Evolutionary conservation across 30 jellyfish, hydroid and myxozoan genomes (phyloP).

Genomic region (Kudoa iwatai): DNA sequence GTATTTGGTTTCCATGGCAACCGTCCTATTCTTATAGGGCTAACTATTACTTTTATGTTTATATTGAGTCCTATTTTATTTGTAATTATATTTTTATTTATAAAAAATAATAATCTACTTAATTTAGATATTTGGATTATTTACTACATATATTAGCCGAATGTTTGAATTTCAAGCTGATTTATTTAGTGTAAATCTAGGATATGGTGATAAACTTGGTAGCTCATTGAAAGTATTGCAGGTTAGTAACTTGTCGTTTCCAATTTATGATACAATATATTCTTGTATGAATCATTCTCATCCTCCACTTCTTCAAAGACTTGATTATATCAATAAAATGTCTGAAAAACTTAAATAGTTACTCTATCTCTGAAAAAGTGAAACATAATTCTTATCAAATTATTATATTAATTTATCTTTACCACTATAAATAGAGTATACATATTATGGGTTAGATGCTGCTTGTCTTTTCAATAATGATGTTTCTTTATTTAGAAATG

Average conservation of each 20-base stretch:
- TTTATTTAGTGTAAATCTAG: constrained; percentile 22
- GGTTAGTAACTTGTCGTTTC: constrained; percentile 49
- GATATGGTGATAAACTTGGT: constrained; percentile 12
- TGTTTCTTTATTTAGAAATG: no score
- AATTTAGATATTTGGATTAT: constrained; percentile 27
- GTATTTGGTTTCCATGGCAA: constrained; percentile 37
- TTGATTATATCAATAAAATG: no score
- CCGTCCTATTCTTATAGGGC: constrained; percentile 39
- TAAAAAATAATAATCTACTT: constrained; percentile 1
- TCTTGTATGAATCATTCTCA: constrained; percentile 67
- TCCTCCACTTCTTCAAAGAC: constrained; percentile 60
- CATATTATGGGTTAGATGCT: no score
- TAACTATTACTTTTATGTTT: constrained; percentile 34
- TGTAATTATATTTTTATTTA: constrained; percentile 7
- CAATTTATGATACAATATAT: constrained; percentile 23
- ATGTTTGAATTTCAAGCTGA: constrained; percentile 75
- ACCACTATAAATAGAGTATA: no score
- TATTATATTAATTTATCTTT: no score
- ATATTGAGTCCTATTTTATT: constrained; percentile 51
- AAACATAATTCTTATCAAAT: no score
- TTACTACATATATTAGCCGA: constrained; percentile 39
- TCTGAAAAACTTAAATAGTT: no score
- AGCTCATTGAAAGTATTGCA: constrained; percentile 22
- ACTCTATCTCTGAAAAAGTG: no score
- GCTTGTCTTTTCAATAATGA: no score